These are phyloP conservation scores for Morone saxatilis DNA, from an alignment of 2,113 vertebrate genomes.

Conservation along the genomic window DNA sequence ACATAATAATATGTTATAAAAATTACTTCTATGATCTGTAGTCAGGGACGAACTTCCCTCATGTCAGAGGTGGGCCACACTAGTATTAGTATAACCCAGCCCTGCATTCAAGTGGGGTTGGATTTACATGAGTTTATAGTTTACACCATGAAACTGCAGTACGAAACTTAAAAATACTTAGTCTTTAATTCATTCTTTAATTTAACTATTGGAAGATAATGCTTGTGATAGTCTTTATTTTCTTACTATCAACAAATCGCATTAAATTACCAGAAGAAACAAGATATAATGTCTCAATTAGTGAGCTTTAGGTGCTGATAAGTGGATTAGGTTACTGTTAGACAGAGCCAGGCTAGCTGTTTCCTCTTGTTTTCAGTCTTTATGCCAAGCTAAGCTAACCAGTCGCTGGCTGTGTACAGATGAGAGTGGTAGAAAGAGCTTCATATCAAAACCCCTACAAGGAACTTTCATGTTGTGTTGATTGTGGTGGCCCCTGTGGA, in stretches of 20 bases:
- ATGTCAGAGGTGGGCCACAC: neutral
- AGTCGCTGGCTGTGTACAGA: too few species aligned
- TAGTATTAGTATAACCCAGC: neutral
- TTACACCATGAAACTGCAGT: constrained; percentile 14
- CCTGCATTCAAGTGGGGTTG: constrained; percentile 51
- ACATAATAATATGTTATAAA: neutral
- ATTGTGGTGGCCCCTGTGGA: too few species aligned
- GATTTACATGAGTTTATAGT: constrained; percentile 9
- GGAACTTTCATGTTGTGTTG: too few species aligned
- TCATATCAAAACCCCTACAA: too few species aligned
- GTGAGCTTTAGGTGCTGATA: neutral
- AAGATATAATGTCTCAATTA: too few species aligned
- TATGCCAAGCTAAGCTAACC: too few species aligned
- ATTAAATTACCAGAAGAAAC: constrained; percentile 15
- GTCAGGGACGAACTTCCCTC: constrained; percentile 1
- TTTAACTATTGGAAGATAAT: constrained; percentile 6
- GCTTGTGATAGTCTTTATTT: constrained; percentile 4
- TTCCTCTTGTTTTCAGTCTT: too few species aligned
- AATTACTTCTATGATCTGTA: constrained; percentile 12
- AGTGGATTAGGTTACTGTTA: too few species aligned
- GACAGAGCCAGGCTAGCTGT: too few species aligned
- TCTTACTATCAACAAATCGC: constrained; percentile 17
- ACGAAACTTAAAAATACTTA: neutral
- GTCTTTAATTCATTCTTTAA: too few species aligned
- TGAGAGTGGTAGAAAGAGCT: too few species aligned